Percentiles rank a stretch among this genome's conserved stretches.
These are phyloP conservation scores for Periparus ater DNA, from an alignment of 2,797 vertebrate genomes.

Conservation along the genomic window DNA sequence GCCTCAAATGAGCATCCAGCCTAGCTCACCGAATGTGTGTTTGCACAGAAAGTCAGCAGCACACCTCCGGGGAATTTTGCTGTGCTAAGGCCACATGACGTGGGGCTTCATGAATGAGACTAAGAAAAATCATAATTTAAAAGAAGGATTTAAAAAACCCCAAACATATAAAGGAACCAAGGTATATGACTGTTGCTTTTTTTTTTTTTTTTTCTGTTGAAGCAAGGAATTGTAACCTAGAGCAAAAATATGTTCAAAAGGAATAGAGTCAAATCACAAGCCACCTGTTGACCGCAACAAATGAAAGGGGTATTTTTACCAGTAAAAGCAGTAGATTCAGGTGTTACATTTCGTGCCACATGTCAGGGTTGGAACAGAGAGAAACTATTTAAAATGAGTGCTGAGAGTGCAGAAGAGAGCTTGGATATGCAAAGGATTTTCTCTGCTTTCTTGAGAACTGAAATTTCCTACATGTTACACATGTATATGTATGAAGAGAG, in stretches of 20 bases:
- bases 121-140: neutral
- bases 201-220: neutral
- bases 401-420: neutral
- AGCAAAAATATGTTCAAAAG: neutral
- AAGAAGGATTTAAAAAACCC: fast-evolving
- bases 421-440: neutral
- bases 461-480: neutral
- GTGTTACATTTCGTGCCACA: neutral
- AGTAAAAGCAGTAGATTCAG: neutral
- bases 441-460: neutral
- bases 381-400: neutral
- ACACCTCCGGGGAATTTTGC: neutral
- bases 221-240: neutral
- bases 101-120: neutral
- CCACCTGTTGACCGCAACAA: neutral
- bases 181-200: neutral
- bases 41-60: neutral
- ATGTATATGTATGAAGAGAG: neutral
- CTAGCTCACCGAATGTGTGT: fast-evolving
- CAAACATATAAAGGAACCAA: neutral
- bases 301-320: neutral
- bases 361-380: neutral
- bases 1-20: neutral
- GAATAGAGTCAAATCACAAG: neutral
- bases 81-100: neutral